Conservation (phyloP, 2,888 invertebrate species). For the Schrankia costaestrigalis region DNA sequence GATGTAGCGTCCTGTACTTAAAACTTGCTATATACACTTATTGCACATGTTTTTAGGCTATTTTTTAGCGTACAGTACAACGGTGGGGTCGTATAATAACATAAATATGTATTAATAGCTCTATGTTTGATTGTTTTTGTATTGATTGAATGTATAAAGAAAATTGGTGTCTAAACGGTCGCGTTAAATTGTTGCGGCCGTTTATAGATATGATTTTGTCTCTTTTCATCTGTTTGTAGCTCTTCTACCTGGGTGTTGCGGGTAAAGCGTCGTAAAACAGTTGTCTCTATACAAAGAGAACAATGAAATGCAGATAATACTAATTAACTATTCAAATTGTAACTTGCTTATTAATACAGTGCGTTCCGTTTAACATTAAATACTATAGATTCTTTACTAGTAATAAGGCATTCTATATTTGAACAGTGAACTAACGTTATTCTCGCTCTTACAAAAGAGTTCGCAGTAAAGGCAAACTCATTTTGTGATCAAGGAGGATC, state of each 20-base stretch:
- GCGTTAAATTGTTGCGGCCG: conserved; percentile 55
- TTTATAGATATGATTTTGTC: conserved; percentile 56
- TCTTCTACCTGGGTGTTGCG: conserved; percentile 39
- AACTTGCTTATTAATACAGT: no score
- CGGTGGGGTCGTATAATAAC: conserved; percentile 48
- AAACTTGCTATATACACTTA: conserved; percentile 61
- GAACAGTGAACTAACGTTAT: no score
- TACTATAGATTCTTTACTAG: no score
- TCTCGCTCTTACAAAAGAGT: no score
- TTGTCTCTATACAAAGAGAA: conserved; percentile 9
- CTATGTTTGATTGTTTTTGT: conserved; percentile 52
- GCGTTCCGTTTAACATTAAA: no score
- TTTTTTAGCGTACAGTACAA: conserved; percentile 70
- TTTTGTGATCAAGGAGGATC: no score
- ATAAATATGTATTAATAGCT: conserved; percentile 31
- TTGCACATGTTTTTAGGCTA: conserved; percentile 76
- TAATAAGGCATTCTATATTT: no score
- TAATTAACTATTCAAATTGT: conserved; percentile 10
- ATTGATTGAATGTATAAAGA: conserved; percentile 67
- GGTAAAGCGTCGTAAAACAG: conserved; percentile 10
- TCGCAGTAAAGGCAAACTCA: no score
- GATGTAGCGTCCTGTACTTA: conserved; percentile 57
- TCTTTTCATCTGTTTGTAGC: conserved; percentile 40
- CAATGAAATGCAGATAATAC: conserved; percentile 20
- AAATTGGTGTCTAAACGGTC: conserved; percentile 47